Evolutionary conservation across 2,888 invertebrate species (phyloP), one percentile per base, ranked within the genome.

Genomic region (Volucella inflata): DNA sequence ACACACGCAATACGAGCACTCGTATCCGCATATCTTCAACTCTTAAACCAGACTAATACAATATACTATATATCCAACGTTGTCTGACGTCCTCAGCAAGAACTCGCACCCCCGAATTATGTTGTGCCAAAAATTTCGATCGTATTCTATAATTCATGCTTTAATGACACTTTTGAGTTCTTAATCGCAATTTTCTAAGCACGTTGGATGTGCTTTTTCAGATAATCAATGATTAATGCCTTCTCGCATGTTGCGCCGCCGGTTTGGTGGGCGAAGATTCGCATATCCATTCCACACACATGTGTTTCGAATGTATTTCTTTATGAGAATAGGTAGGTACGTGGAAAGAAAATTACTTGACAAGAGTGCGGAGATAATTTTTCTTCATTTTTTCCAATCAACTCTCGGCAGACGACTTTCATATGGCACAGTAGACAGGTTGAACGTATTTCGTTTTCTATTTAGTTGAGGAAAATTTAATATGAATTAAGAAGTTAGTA

Each of bases 151-250:
- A 83, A 71, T 84, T 85, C 80, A 80, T 76, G 62, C 59, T 80
- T 76, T 70, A 76, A 80, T 60, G 71, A 67, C 80, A 72, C 76
- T 85, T 85, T 67, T 76, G 84, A 80, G 80, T 76, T 81, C 65
- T 72, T 85, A 85, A 85, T 85, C 84, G 71, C 71, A 50, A 55
- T 51, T 79, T 80, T 60, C 67, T 76, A 71, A 57, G 53, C 75
- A 74, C 74, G 75, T 74, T 70, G 67, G 57, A 53, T 68, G 67
- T 50, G 62, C 48, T 60, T 67, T 67, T 30, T 72, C 42, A 81
- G 74, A 79, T 79, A 75, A 84, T 84, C 83, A 84, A 84, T 84
- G 79, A 84, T 84, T 84, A 79, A 84, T 84, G 75, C 46, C 30
- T 6, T 30, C 30, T 30, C 30, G 30, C 30, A 30, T 30, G 30